These are phyloP conservation scores for Neolamprologus brichardi DNA, from an alignment of 2,113 vertebrate species.

Conservation along the genomic window DNA sequence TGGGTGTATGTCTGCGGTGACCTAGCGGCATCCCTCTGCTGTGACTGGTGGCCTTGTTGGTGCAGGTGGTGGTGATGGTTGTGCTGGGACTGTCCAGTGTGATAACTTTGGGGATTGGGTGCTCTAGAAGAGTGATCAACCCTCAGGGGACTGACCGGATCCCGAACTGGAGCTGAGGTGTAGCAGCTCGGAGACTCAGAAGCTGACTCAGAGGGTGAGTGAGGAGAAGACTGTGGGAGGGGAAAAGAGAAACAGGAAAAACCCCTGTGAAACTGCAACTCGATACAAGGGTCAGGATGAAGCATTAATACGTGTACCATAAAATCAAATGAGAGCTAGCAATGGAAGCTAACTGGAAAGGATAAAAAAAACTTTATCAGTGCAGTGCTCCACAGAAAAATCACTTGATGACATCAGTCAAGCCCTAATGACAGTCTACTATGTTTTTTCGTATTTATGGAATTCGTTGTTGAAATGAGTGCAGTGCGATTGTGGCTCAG, in stretches of 20 bases:
- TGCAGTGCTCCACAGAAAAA: neutral
- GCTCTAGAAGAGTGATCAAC: slow-evolving; percentile 75
- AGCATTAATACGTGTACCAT: neutral
- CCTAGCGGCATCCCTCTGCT: slow-evolving; percentile 22
- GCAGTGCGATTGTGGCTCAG: neutral
- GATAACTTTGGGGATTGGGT: slow-evolving; percentile 66
- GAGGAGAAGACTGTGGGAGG: neutral
- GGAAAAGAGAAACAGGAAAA: neutral
- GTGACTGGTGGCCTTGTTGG: slow-evolving; percentile 3
- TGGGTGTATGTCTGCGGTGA: neutral
- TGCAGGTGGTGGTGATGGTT: slow-evolving; percentile 17
- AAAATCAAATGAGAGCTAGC: neutral
- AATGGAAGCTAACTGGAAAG: neutral
- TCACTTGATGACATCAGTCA: neutral
- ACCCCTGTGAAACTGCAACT: neutral
- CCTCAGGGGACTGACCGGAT: slow-evolving; percentile 77
- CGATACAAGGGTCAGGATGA: neutral
- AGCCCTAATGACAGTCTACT: neutral
- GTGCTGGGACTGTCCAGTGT: slow-evolving; percentile 43
- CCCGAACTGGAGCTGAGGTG: slow-evolving; percentile 72
- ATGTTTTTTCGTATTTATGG: neutral
- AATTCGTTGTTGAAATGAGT: neutral
- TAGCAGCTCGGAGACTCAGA: slow-evolving; percentile 41
- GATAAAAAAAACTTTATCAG: neutral
- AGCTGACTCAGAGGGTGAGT: slow-evolving; percentile 15